Evolutionary conservation across 2,113 vertebrate species (phyloP), one percentile per base, ranked within the genome.

Genomic region (Lanius collurio): DNA sequence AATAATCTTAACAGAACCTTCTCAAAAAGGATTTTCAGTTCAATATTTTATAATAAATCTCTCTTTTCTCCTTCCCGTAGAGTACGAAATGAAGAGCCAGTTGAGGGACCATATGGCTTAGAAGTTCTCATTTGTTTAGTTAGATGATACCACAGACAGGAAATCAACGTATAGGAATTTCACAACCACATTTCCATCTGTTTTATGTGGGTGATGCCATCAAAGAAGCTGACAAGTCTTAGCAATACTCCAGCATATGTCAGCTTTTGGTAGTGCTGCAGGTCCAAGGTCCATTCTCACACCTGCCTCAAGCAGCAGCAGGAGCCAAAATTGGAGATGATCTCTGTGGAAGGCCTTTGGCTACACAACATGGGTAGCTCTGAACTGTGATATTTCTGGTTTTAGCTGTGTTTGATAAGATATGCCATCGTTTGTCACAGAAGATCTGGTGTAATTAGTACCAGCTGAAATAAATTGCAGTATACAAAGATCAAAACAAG

Each of bases 91-190:
- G 57, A 90, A 73, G 74, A 92, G 67, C 59, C 27, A 28, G 15
- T 90, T 70, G 70, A 95, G 93, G 33, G 56, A 83, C 90, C 90
- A 92, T 94, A 93, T 96, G 91, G 87, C 53, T 95, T 59, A 90
- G 75, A 95, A 88, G 90, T 83, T 93, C 89, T 91, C 92, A 90
- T 96, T 96, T 96, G 71, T 93, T 96, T 96, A 91, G 84, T 94
- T 92, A 94, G 75, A 60, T 93, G 90, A 90, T 95, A 93, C 90
- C 92, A 78, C 94, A 97, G 93, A 88, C 85, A 96, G 94, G 90
- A 96, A 96, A 93, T 96, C 88, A 90, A 92, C 5, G 46, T 93
- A 95, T 93, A 96, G 95, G 89, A 95, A 94, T 95, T 89, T 96
- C 81, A 95, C 75, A 94, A 78, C 73, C 88, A 55, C 91, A 94